phyloP scores from a whole-genome alignment of 2,113 vertebrate genomes.

The Cynoglossus semilaevis region DNA sequence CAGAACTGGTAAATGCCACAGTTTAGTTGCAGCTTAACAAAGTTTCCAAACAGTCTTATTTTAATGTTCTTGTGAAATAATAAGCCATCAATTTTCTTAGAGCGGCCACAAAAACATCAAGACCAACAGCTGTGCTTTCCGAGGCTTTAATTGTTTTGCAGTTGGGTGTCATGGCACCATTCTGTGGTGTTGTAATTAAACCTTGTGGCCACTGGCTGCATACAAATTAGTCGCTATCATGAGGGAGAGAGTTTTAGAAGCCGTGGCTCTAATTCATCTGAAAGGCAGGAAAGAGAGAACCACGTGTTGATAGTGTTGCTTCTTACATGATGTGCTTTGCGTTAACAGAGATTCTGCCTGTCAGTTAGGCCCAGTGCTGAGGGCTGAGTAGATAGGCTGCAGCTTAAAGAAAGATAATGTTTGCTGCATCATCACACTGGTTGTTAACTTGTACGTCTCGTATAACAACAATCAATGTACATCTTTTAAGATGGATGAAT shows the following conservation, averaged over 20 bases:
- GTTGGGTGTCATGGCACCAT: constrained; percentile 5
- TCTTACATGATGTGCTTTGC: no score
- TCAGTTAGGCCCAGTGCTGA: no score
- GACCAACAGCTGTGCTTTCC: constrained; percentile 30
- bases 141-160: constrained; percentile 21
- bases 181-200: constrained; percentile 43
- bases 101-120: constrained; percentile 22
- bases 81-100: constrained; percentile 17
- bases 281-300: no score
- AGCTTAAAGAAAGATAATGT: no score
- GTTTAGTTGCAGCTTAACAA: constrained; percentile 25
- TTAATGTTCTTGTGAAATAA: constrained; percentile 26
- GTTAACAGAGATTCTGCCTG: no score
- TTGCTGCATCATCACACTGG: no score
- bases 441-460: no score
- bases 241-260: background rate
- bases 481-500: no score
- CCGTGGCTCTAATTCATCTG: no score
- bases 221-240: background rate
- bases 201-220: constrained; percentile 12
- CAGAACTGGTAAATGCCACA: constrained; percentile 23
- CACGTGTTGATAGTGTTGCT: no score
- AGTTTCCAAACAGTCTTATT: constrained; percentile 24
- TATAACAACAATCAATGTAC: no score
- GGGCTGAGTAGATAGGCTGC: no score